Evolutionary conservation across 2,888 invertebrate genomes (phyloP).

Genomic region (Acleris laterana): DNA sequence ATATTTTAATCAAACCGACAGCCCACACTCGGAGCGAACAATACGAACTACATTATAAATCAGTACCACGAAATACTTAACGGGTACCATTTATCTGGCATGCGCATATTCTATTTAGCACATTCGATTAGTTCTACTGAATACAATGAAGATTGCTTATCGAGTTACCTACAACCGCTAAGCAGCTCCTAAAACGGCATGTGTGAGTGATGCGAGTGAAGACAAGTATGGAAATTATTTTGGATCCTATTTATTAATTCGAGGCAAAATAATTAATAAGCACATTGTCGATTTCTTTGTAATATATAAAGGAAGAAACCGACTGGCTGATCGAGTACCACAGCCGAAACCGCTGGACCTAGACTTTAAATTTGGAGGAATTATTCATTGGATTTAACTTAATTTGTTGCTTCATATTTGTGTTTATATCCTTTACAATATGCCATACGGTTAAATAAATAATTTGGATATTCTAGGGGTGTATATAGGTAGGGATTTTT

Average conservation of each 20-base stretch:
- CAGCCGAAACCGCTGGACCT: no score
- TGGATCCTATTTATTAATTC: not conserved
- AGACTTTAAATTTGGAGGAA: no score
- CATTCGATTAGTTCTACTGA: conserved; percentile 63
- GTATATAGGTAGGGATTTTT: no score
- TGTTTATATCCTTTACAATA: no score
- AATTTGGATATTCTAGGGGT: no score
- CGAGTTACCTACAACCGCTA: conserved; percentile 45
- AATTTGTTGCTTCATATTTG: no score
- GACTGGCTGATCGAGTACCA: no score
- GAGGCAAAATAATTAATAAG: no score
- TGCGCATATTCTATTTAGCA: conserved; percentile 54
- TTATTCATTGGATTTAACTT: no score
- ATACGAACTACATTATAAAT: conserved; percentile 57
- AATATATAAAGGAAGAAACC: no score
- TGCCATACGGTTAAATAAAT: no score
- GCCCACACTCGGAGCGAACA: conserved; percentile 63
- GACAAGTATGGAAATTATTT: conserved; percentile 1
- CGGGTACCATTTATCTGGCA: conserved; percentile 52
- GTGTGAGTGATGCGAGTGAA: conserved; percentile 17
- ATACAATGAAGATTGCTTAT: conserved; percentile 69
- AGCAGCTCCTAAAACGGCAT: conserved; percentile 46
- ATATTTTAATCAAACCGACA: conserved; percentile 48
- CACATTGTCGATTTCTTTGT: no score
- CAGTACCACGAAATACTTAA: conserved; percentile 51